Percentiles rank a stretch among this genome's conserved stretches.
These are phyloP conservation scores for Caenorhabditis remanei DNA, from an alignment of 1,140 invertebrate species.

Conservation along the genomic window DNA sequence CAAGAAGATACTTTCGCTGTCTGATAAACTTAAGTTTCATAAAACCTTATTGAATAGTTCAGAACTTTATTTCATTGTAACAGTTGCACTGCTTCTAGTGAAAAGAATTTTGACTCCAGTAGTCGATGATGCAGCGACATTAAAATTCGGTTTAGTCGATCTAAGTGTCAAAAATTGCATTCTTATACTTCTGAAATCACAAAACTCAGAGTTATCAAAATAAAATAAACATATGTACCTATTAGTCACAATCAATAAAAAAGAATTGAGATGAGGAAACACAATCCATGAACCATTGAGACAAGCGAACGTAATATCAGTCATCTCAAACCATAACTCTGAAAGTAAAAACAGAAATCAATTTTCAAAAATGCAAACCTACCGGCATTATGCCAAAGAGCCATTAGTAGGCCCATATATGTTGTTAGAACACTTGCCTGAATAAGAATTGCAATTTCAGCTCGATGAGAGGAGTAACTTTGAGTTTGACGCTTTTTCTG, in stretches of 20 bases:
- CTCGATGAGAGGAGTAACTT: not conserved
- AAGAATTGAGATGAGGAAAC: constrained; percentile 2
- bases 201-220: not conserved
- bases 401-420: not conserved
- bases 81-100: too few species aligned
- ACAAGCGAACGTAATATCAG: not conserved
- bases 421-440: not conserved
- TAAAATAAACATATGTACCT: not conserved
- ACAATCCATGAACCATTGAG: not conserved
- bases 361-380: not conserved
- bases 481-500: not conserved
- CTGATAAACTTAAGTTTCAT: too few species aligned
- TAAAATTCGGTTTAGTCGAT: too few species aligned
- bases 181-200: not conserved
- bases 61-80: too few species aligned
- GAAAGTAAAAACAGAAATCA: not conserved
- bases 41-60: too few species aligned
- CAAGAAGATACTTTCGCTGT: too few species aligned
- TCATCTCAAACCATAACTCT: not conserved
- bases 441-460: not conserved
- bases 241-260: not conserved
- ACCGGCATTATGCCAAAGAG: constrained; percentile 11
- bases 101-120: too few species aligned
- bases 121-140: too few species aligned
- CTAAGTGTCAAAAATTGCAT: not conserved